These are phyloP conservation scores for Limulus polyphemus DNA, from an alignment of 2,888 invertebrate species.

Conservation along the genomic window DNA sequence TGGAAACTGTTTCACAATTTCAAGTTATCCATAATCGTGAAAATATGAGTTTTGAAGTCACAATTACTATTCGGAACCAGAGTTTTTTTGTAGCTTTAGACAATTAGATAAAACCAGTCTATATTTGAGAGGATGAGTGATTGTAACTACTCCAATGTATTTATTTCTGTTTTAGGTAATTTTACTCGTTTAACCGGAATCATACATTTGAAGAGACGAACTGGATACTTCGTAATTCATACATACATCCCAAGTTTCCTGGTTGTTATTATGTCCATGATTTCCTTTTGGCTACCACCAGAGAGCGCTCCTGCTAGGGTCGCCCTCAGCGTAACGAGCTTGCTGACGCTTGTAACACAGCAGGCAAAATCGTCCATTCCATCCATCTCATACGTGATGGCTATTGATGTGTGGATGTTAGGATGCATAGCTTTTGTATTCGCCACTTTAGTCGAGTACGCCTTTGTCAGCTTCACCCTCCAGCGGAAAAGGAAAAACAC, in stretches of 20 bases:
- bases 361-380: neutral
- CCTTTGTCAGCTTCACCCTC: neutral
- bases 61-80: too few relatives aligned
- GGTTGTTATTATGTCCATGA: slow-evolving; percentile 7
- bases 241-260: slow-evolving; percentile 13
- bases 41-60: too few relatives aligned
- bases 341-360: neutral
- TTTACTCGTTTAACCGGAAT: slow-evolving; percentile 9
- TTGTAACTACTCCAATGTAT: neutral
- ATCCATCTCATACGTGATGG: neutral
- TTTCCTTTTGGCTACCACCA: slow-evolving; percentile 14
- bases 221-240: slow-evolving; percentile 12
- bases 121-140: too few relatives aligned
- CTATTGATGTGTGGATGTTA: neutral
- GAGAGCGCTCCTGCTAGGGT: slow-evolving; percentile 10
- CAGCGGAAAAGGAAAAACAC: neutral
- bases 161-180: neutral
- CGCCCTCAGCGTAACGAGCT: neutral
- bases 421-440: neutral
- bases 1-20: too few relatives aligned
- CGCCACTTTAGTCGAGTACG: neutral
- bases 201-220: slow-evolving; percentile 6
- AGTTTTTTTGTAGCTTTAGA: too few relatives aligned
- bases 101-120: too few relatives aligned
- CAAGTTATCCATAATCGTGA: too few relatives aligned